Conservation (phyloP, 2,113 vertebrate species). For the Trogon surrucura region DNA sequence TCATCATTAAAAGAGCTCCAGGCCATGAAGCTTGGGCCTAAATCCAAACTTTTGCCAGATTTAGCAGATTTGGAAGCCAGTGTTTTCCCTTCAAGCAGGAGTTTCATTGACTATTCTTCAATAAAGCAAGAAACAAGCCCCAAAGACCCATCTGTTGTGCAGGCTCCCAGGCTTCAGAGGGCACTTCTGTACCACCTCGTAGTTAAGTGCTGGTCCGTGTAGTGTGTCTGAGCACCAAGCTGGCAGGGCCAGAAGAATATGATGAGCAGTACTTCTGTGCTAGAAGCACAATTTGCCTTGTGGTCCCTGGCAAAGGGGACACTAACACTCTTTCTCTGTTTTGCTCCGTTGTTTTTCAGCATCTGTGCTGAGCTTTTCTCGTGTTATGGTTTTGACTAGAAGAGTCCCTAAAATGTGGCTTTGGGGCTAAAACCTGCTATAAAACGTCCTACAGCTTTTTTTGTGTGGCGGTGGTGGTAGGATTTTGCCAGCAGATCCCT, state of each 20-base stretch:
- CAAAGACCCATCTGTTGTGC: neutral
- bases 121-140: neutral
- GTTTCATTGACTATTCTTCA: neutral
- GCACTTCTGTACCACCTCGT: accelerated
- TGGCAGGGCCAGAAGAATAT: neutral
- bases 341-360: neutral
- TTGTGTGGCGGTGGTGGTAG: neutral
- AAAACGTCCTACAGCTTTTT: accelerated
- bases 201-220: accelerated
- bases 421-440: neutral
- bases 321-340: neutral
- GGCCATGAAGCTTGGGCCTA: neutral
- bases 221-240: neutral
- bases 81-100: neutral
- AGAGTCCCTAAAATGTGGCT: neutral
- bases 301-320: neutral
- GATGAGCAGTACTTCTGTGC: neutral
- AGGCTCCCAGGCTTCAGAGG: neutral
- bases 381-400: neutral
- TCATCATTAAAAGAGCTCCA: neutral
- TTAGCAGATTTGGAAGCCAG: neutral
- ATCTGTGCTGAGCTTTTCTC: neutral
- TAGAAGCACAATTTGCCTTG: neutral
- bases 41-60: neutral
- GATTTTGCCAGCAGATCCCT: neutral